Evolutionary conservation across 2,113 vertebrate species (phyloP), one percentile per base, ranked within the genome.

Genomic region (Microcebus ravelobensis): DNA sequence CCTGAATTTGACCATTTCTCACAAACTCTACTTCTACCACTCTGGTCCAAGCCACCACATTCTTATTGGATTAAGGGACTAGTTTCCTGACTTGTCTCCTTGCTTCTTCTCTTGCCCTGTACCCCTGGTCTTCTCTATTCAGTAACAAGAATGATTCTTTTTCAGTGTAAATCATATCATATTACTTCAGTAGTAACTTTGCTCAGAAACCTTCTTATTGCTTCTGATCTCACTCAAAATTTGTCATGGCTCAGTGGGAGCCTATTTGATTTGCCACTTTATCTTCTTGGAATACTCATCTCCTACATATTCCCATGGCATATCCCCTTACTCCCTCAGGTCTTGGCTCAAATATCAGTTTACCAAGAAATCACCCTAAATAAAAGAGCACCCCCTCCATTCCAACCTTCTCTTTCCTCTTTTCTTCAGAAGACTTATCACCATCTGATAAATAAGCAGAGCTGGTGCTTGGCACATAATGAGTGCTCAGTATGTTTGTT

Each of bases 121-220:
- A 34, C 29, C 57, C 18, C 36, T 25, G 76, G 1, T 92, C 55
- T 89, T 95, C 50, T 52, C 63, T n/a, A 13, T 48, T 86, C 21
- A 59, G 34, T n/a, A 83, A 82, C 10, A 52, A 91, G 76, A 91
- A 50, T 81, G n/a, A 85, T 87, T 61, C 18, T 91, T 83, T 87
- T 94, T 76, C 87, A 87, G 14, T 90, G 2, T 80, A 92, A 92
- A 63, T 90, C 20, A 96, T 39, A 65, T 42, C 20, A 96, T 57
- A 63, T 67, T 36, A 67, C 27, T 42, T 55, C 52, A 55, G 52
- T 55, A 55, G 52, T 55, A 55, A 5, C 29, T 87, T 13, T n/a
- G n/a, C 57, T 94, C 61, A 63, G 50, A 87, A 91, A 59, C 29
- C 59, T 20, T 90, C 36, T 63, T 25, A 63, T 29, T 96, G 45